Base-by-base conservation (phyloP, 2,113 vertebrate species). In the Otus sunia region DNA sequence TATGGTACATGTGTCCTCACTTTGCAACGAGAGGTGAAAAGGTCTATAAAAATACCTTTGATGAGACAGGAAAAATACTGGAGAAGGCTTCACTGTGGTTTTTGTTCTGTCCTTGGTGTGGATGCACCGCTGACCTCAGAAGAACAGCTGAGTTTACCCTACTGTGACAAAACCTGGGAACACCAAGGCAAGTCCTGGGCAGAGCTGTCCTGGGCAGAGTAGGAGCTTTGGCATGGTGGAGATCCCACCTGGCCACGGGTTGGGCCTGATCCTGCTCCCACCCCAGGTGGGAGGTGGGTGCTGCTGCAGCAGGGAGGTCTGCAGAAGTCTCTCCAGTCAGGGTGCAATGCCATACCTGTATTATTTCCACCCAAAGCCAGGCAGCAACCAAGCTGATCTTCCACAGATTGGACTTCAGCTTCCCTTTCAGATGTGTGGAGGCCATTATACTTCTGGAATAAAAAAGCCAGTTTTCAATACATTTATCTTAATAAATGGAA, bases 401-500 rank as follows among this genome's bases (percentile, higher is more conserved):
- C 58, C 43, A 49, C 18, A 20, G 59, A 59, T 86, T 7, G 0
- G 1, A 8, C 59, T 49, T 53, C 67, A 94, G 43, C 81, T 94
- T 96, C 16, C 8, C 29, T 75, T 81, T 94, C 72, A 67, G 53
- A 32, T 52, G 12, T 8, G 27, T 36, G n/a, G 72, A 84, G 26
- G 23, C 68, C 22, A 5, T 90, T 73, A 36, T 5, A 45, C 29
- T 92, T 86, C 37, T 76, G 87, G 68, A 52, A 59, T 22, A 36
- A 73, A 89, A 95, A 90, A 34, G 9, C 15, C 20, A 16, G 19
- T 82, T 96, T 96, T 85, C 78, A 53, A 73, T 85, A 41, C 17
- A 7, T 90, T 78, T 85, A 27, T 90, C 17, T 12, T 56, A 90
- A 90, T 45, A 90, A 95, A 78, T 69, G 50, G 92, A 79, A 94